A percentile compares a stretch with the other conserved stretches of the same genome.
These are phyloP conservation scores for Nineta flava DNA, from an alignment of 2,888 invertebrate species.

Conservation along the genomic window DNA sequence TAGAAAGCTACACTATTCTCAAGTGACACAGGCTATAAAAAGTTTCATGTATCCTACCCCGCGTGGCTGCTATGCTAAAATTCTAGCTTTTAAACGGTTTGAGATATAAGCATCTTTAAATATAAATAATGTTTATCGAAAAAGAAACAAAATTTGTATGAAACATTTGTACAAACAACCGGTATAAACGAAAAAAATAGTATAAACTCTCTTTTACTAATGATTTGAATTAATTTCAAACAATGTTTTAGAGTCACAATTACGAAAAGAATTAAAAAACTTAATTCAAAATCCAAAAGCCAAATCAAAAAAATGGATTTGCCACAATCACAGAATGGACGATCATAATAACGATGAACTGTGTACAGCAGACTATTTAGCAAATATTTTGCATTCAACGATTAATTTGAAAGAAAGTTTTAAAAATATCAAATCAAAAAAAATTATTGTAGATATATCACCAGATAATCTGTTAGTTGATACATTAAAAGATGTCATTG, in stretches of 20 bases:
- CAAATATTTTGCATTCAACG: slow-evolving; percentile 60
- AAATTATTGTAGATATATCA: slow-evolving; percentile 75
- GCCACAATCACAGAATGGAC: slow-evolving; percentile 59
- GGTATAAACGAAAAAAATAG: too few relatives aligned
- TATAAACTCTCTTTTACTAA: too few relatives aligned
- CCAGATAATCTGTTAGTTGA: slow-evolving; percentile 82
- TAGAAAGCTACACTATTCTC: too few relatives aligned
- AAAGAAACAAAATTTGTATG: too few relatives aligned
- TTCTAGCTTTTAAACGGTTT: too few relatives aligned
- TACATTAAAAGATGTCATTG: slow-evolving; percentile 62
- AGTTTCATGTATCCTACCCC: too few relatives aligned
- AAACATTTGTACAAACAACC: slow-evolving; percentile 74
- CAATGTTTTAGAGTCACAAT: slow-evolving; percentile 34
- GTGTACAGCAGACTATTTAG: slow-evolving; percentile 77
- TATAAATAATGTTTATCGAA: too few relatives aligned
- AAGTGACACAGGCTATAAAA: too few relatives aligned
- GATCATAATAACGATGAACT: slow-evolving; percentile 41
- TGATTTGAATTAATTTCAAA: too few relatives aligned
- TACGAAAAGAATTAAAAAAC: slow-evolving; percentile 44
- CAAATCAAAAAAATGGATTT: slow-evolving; percentile 67
- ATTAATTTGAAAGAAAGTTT: slow-evolving; percentile 67
- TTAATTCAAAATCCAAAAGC: slow-evolving; percentile 48
- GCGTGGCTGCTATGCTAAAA: too few relatives aligned
- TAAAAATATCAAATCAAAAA: slow-evolving; percentile 60
- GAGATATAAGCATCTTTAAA: too few relatives aligned